Base-by-base conservation (phyloP, 2,888 invertebrate genomes). In the Vesta saturnalis region DNA sequence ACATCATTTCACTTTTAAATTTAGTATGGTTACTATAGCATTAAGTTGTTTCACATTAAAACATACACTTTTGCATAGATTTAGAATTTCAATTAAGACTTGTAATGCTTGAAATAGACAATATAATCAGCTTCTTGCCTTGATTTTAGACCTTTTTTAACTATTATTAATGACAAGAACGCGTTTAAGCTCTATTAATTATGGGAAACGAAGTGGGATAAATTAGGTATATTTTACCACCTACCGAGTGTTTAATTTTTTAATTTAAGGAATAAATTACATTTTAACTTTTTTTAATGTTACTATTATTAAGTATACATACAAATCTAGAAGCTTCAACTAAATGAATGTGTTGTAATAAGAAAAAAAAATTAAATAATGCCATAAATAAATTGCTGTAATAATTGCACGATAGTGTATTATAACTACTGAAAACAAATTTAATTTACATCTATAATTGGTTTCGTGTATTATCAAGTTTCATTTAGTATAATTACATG, bases 231-330 rank as follows among this genome's bases (percentile, higher is more conserved):
- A 69, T 71, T 75, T 75, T 72, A 67, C 64, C 73, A 60, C 74
- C 73, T 71, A 72, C 74, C 72, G 74, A 23, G 74, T 69, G 70
- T 74, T 72, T 72, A 74, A 76, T 76, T 74, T 75, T 73, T 74
- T 72, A 74, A 76, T 74, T 74, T 73, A 72, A 73, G 71, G 73
- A 74, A 76, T 76, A 76, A 74, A 76, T 76, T 74, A 73, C 63
- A 52, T 57, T 52, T 16, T 18, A 19, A 39, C 15, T 15, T 15
- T 22, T 10, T 22, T 55, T 55, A 39, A 12, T n/a, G 39, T 1
- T 39, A n/a, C 39, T 35, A 12, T 23, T 18, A 39, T 49, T 19
- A 58, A 59, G n/a, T n/a, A 46, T 21, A 4, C 12, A 57, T 30
- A 35, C 16, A 15, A 57, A 35, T 1, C 30, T 23, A 57, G 30